Base-by-base conservation (phyloP, 2,888 invertebrate species). In the Creontiades dilutus region DNA sequence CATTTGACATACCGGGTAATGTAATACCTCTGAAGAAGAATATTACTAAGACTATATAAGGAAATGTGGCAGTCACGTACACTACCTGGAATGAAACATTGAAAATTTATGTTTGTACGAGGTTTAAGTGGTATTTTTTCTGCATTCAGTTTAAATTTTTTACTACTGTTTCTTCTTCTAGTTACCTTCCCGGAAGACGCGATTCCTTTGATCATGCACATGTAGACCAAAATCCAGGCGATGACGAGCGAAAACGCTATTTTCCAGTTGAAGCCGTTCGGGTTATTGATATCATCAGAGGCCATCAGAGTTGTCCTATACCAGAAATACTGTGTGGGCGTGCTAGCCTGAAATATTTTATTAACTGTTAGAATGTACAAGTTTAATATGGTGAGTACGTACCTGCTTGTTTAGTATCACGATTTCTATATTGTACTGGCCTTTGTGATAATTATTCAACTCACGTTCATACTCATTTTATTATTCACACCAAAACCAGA, bases 171-270 rank as follows among this genome's bases (percentile, higher is more conserved):
- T 16, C 52, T 2, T 52, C 1, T 52, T 52, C 3, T 23, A 52
- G 19, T 27, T 3, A 98, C 98, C 95, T 99, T 98, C 89, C 98
- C 98, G 0, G 98, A 98, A 7, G 98, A 98, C 0, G 99, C 98
- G 91, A 99, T 98, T 87, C 99, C 99, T 93, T 98, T 99, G 92
- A 98, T 98, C 96, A 99, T 98, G 94, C 99, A 99, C 93, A 98
- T 95, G 93, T 98, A 99, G 91, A 99, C 98, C 23, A 99, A 94
- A 90, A 97, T 95, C 99, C 99, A 99, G 37, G 99, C 98, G 3
- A 97, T 95, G 13, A 98, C 94, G 76, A 99, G 94, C 16, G 98
- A 97, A 61, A 98, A 93, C 0, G 96, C 97, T 92, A 99, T 98
- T 93, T 97, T 97, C 95, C 97, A 97, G 94, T 98, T 99, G 94